Evolutionary conservation across 2,797 vertebrate genomes (phyloP), one percentile per base, ranked within the genome.

Genomic region (Phalloptychus januarius): DNA sequence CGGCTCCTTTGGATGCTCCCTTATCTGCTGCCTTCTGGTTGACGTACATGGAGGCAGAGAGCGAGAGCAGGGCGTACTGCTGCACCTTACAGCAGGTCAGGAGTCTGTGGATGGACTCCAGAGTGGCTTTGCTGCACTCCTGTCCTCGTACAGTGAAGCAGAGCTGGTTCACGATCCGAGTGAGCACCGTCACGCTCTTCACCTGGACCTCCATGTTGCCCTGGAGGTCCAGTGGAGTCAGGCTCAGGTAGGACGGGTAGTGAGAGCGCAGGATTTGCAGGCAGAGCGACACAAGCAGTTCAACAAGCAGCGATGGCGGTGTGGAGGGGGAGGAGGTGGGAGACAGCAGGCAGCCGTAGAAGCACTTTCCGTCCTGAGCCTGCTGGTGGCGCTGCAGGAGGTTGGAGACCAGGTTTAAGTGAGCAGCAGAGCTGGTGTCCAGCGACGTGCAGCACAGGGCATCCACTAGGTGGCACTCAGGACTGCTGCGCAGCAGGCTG

Each of bases 171-270:
- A 97, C 93, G 38, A 99, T 88, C 18, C 95, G 91, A 5, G 97
- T 97, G 77, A 99, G 93, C n/a, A 99, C 98, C 84, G 97, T 96
- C 56, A 98, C 97, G 0, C 98, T 99, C 85, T 98, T 98, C 77
- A 99, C 97, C 94, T 99, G 98, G 58, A 99, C 98, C 0, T 99
- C 98, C 20, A 96, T 92, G 95, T 99, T 99, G 61, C 96, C 98
- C 36, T 98, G 96, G 2, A 97, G 74, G 84, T 98, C 97, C 16
- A 94, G 95, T 65, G 96, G 96, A 20, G 92, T 93, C 67, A 98
- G 90, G 76, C 86, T 95, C 46, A 97, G 87, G 88, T 97, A 96
- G 85, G 97, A 96, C 0, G 98, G 98, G 90, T 98, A 99, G 85
- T 99, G 96, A 8, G 97, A 98, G 54, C 98, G 96, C 79, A 99